phyloP scores from a whole-genome alignment of 2,113 vertebrate species.

The Promerops cafer region DNA sequence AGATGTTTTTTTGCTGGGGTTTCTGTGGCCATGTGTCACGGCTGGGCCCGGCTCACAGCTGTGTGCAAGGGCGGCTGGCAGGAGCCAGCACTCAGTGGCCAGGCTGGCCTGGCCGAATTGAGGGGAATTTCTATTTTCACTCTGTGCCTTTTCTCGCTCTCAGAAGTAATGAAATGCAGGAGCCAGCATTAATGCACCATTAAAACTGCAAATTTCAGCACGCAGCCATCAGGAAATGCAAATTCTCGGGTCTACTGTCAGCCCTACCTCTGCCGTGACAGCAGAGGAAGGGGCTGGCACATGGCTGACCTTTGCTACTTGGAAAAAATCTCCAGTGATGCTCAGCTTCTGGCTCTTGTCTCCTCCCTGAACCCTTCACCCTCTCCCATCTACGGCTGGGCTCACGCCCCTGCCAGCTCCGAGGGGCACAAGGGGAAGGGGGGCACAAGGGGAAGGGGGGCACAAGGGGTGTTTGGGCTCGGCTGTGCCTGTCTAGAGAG shows the following conservation, averaged over 20 bases:
- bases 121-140: neutral
- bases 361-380: neutral
- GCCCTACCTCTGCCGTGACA: neutral
- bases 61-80: fast-evolving
- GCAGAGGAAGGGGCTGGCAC: neutral
- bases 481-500: fast-evolving
- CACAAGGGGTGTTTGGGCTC: neutral
- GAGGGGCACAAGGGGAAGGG: too few species aligned
- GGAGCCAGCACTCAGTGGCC: neutral
- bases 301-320: neutral
- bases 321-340: neutral
- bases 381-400: fast-evolving
- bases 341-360: neutral
- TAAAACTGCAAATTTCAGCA: constrained; percentile 49
- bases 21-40: fast-evolving
- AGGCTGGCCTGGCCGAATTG: neutral
- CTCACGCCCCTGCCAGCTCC: fast-evolving
- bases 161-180: constrained; percentile 49
- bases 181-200: constrained; percentile 47
- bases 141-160: neutral
- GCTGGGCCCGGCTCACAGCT: fast-evolving
- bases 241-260: neutral
- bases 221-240: constrained; percentile 35
- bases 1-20: neutral
- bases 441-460: neutral